Percentiles rank a stretch among this genome's conserved stretches.
Evolutionary conservation across 2,797 vertebrate genomes (phyloP).

Genomic region (Luscinia luscinia): DNA sequence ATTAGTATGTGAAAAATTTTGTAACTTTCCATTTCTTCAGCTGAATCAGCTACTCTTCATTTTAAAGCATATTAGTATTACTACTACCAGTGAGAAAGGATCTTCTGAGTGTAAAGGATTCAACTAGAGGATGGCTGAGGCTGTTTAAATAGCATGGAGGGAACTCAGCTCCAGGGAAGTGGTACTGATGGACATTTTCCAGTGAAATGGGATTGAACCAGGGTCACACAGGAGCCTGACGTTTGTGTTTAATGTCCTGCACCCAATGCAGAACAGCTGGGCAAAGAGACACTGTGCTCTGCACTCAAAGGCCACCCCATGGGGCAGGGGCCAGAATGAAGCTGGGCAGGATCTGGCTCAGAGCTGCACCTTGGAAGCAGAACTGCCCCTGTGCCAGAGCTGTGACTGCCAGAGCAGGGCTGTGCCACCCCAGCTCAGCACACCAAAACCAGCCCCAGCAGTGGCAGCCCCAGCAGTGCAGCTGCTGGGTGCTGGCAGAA

Average conservation of each 20-base stretch:
- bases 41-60: not conserved
- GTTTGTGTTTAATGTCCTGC: not conserved
- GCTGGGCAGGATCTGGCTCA: not conserved
- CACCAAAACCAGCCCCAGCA: not conserved
- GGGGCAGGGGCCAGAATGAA: fast-evolving
- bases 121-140: not conserved
- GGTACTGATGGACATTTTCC: fast-evolving
- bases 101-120: not conserved
- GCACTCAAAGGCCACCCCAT: not conserved
- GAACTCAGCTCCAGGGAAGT: not conserved
- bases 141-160: not conserved
- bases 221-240: not conserved
- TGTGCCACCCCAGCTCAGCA: not conserved
- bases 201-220: not conserved
- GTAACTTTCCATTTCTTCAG: not conserved
- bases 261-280: not conserved
- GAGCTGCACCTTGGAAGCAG: not conserved
- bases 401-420: not conserved
- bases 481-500: not conserved
- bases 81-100: not conserved
- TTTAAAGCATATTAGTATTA: not conserved
- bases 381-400: not conserved
- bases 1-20: not conserved
- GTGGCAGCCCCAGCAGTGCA: not conserved
- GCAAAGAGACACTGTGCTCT: not conserved